Base-by-base conservation (phyloP, 2,113 vertebrate genomes). In the Haemorhous mexicanus region DNA sequence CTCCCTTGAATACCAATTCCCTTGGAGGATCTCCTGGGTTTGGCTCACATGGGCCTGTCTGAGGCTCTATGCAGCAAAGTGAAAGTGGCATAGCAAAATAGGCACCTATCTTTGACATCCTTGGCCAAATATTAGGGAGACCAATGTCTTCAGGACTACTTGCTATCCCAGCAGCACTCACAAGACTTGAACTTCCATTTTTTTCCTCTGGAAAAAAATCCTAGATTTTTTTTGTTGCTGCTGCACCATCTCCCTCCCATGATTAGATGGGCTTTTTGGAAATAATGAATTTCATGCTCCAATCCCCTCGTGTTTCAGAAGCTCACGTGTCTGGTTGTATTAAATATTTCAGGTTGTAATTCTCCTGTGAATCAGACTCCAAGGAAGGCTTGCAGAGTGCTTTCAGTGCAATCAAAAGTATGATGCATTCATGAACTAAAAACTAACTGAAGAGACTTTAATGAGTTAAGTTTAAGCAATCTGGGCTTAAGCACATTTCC, bases 1-100 rank as follows among this genome's bases (percentile, higher is more conserved):
- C 70, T 76, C 87, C 66, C 78, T 44, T 85, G 92, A 91, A 91
- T 96, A 95, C 85, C 88, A 95, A 95, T 93, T 91, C 22, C n/a
- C 32, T 72, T 85, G 21, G 23, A 90, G 27, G 10, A 81, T 24
- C 70, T 88, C 46, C 79, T 74, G 72, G 8, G 22, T 74, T 69
- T 73, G 55, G 18, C 62, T 94, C 28, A 49, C 59, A 10, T 4
- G 11, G 39, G 24, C 37, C 30, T 84, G 10, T 41, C n/a, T 79
- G 33, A 59, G 32, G 17, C 13, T 87, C 69, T 64, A 0, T 52
- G 53, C 26, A 72, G 69, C 5, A 5, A 85, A 89, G 32, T 44
- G 13, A 28, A 37, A 56, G 11, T 49, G 70, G 13, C 7, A 79
- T 26, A 7, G 5, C 27, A 59, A 52, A 75, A 50, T 7, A 67